A percentile compares a stretch with the other conserved stretches of the same genome.
These are phyloP conservation scores for Perizoma affinitatum DNA, from an alignment of 2,888 invertebrate genomes.

Conservation along the genomic window DNA sequence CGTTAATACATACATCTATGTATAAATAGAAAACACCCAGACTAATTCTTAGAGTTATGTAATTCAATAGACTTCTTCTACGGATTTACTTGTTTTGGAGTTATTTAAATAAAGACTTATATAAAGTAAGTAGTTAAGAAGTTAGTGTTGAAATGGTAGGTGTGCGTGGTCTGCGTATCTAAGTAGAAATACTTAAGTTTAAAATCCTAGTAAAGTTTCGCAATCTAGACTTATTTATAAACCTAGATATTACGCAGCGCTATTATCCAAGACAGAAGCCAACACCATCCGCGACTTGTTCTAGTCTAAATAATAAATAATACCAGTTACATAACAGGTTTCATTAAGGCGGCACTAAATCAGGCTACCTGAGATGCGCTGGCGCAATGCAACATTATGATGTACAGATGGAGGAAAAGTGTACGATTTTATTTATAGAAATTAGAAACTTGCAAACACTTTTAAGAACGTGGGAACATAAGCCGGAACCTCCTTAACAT, in stretches of 20 bases:
- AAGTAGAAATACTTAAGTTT: too few relatives aligned
- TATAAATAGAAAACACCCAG: too few relatives aligned
- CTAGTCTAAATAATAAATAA: constrained; percentile 81
- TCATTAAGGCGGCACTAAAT: constrained; percentile 80
- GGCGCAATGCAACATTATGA: constrained; percentile 61
- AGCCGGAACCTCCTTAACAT: too few relatives aligned
- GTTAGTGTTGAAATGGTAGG: too few relatives aligned
- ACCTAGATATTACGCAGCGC: constrained; percentile 25
- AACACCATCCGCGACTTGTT: constrained; percentile 65
- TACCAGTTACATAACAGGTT: constrained; percentile 82
- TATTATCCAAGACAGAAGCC: constrained; percentile 77
- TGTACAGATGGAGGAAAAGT: constrained; percentile 56
- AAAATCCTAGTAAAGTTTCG: not conserved
- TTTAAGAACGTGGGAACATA: too few relatives aligned
- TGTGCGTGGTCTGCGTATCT: too few relatives aligned
- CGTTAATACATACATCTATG: too few relatives aligned
- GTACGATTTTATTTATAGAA: constrained; percentile 2
- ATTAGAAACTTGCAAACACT: not conserved
- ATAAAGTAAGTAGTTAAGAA: too few relatives aligned
- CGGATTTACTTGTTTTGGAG: too few relatives aligned
- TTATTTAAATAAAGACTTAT: too few relatives aligned
- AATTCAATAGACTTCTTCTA: too few relatives aligned
- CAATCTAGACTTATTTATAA: constrained; percentile 23
- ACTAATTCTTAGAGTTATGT: too few relatives aligned
- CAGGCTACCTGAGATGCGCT: constrained; percentile 76